Evolutionary conservation across 2,113 vertebrate species (phyloP), one percentile per base, ranked within the genome.

Genomic region (Caranx ignobilis): DNA sequence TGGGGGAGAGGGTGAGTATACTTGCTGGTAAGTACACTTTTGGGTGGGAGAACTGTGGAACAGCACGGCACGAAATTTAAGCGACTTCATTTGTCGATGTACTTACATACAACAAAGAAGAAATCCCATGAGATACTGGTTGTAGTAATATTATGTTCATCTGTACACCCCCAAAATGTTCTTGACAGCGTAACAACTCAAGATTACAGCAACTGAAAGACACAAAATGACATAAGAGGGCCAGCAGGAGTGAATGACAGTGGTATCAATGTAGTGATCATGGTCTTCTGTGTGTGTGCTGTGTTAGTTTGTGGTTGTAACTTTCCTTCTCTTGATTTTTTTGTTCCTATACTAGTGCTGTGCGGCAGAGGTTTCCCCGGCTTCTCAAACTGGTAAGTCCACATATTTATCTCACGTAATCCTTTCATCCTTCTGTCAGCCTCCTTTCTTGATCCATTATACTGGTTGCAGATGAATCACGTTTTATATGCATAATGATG

Each of bases 351-450:
- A 77, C 90, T 95, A 98, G 97, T 91, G 93, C 96, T 79, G 84
- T 97, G 89, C 94, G 95, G 6, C 93, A 96, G 85, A 93, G 95
- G 82, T 98, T 98, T 86, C 97, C 97, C n/a, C 96, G 96, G 75
- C 92, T 98, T 55, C 82, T 97, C 35, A 96, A 95, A 86, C 93
- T 98, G 94, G 97, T 97, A 83, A 95, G 96, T 95, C 16, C 1
- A n/a, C 13, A 5, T 0, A 0, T 70, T 21, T 11, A 3, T 35
- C 31, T 64, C 1, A 18, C n/a, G 39, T 31, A 11, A 34, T 31
- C 4, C 31, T 6, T 45, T 67, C 39, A 26, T 26, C 26, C 26
- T 26, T 11, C 26, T 9, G 21, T 41, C 12, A 31, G 37, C 64
- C 0, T 47, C 16, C 6, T 5, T 21, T 61, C 2, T 45, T 41